Evolutionary conservation across 1,140 invertebrate genomes (phyloP), one percentile per base, ranked within the genome.

Genomic region (Drosophila pachea): DNA sequence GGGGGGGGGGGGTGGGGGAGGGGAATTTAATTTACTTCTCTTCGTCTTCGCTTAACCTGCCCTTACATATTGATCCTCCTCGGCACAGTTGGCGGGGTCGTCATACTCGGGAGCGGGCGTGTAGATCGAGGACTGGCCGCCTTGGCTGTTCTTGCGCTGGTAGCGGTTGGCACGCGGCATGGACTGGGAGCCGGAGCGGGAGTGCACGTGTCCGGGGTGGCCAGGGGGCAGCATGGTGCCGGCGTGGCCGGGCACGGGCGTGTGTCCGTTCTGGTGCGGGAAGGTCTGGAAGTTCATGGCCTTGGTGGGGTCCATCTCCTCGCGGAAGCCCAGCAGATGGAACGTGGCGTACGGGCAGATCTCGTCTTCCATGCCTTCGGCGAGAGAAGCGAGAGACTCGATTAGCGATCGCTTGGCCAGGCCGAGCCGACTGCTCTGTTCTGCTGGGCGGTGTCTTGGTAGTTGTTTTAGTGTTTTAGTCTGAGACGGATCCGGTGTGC

Each of bases 331-430:
- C 50, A 97, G 92, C 73, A 97, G 91, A 89, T 97, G 96, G 94
- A 97, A 97, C 11, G 96, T 97, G 3, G 96, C 96, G 90, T 97
- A 97, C 9, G 96, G 96, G 90, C 96, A 97, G 89, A 97, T 97
- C 89, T 97, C 96, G 90, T 97, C 96, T 89, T 97, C 96, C 93
- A 96, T 96, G 89, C 95, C 95, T 95, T 86, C 2, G 12, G 40
- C 52, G 60, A 33, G 11, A 73, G 11, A 49, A 65, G 4, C 42
- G 31, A 22, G 22, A 22, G 22, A 22, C 6, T 52, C 53, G 42
- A 55, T 83, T 83, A 84, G 48, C 7, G 22, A 0, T 22, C 4
- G 12, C 31, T 38, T 42, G 7, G 22, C 2, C 0, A 11, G 11
- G 4, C 0, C 4, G 40, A 22, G 33, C 40, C 16, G 5, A 8